phyloP scores from a whole-genome alignment of 1,140 invertebrate genomes.

The Papilio dardanus region DNA sequence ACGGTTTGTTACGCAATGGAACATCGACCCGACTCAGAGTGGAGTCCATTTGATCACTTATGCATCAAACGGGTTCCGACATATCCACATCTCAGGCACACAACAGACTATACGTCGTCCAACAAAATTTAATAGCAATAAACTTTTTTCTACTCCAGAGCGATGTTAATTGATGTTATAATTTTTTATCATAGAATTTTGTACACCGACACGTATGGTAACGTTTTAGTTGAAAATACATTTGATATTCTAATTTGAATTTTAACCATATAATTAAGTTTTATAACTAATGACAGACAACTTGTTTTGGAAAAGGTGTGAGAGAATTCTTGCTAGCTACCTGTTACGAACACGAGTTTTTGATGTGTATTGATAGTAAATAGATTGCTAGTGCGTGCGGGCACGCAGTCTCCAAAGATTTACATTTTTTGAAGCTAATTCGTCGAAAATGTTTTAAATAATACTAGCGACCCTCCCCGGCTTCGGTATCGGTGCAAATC shows the following conservation, averaged over 20 bases:
- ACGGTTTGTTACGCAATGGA: slow-evolving; percentile 74
- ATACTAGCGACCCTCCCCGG: no score
- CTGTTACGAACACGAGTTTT: slow-evolving; percentile 18
- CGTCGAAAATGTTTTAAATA: no score
- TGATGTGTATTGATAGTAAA: slow-evolving; percentile 60
- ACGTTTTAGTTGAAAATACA: background rate
- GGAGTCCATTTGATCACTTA: slow-evolving; percentile 69
- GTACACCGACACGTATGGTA: slow-evolving; percentile 19
- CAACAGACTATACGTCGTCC: slow-evolving; percentile 40
- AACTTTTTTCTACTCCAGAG: slow-evolving; percentile 37
- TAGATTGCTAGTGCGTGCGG: slow-evolving; percentile 63
- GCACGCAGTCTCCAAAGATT: slow-evolving; percentile 70
- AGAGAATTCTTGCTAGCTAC: slow-evolving; percentile 1
- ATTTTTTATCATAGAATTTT: slow-evolving; percentile 19
- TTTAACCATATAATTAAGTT: slow-evolving; percentile 20
- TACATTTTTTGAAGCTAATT: slow-evolving; percentile 42
- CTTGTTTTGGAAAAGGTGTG: slow-evolving; percentile 14
- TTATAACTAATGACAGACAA: background rate
- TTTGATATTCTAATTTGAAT: slow-evolving; percentile 9
- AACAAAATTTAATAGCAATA: slow-evolving; percentile 45
- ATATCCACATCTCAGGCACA: slow-evolving; percentile 46
- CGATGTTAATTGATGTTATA: slow-evolving; percentile 28
- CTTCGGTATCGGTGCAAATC: no score
- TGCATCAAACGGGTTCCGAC: slow-evolving; percentile 70
- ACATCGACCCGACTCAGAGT: slow-evolving; percentile 64